These are phyloP conservation scores for Pterois miles DNA, from an alignment of 2,797 vertebrate species.

Conservation along the genomic window DNA sequence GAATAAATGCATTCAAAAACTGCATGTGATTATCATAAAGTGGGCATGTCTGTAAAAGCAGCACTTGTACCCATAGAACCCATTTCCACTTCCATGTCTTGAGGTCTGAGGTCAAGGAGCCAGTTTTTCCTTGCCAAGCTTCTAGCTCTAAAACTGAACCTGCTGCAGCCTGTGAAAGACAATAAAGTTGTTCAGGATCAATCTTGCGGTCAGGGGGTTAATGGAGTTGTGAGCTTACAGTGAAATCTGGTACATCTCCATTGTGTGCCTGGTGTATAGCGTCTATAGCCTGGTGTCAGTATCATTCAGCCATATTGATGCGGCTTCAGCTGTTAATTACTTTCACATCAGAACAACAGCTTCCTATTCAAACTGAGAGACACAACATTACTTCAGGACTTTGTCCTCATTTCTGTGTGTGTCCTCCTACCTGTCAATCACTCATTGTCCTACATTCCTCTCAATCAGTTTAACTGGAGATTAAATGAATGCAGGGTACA, in stretches of 20 bases:
- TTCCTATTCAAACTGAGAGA: not conserved
- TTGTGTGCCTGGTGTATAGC: not conserved
- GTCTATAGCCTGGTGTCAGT: not conserved
- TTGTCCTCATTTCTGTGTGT: not conserved
- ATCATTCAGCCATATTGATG: not conserved
- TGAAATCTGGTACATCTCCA: not conserved
- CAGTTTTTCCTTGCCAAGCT: no score
- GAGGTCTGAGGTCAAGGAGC: no score
- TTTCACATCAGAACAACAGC: not conserved
- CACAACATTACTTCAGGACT: not conserved
- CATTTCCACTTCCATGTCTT: no score
- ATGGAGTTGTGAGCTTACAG: not conserved
- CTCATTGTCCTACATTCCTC: constrained; percentile 22
- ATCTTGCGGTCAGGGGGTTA: not conserved
- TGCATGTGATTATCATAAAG: no score
- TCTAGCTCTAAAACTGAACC: no score
- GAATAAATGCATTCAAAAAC: no score
- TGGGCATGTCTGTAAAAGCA: no score
- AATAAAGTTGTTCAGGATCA: no score
- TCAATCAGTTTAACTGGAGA: constrained; percentile 19
- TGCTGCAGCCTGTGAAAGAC: no score
- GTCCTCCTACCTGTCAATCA: constrained; percentile 7
- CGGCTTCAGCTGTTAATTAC: no score
- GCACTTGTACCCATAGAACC: no score
- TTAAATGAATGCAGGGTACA: constrained; percentile 9